Percentiles rank a stretch among this genome's conserved stretches.
phyloP scores from a whole-genome alignment of 2,797 vertebrate species.

The Morus bassanus region DNA sequence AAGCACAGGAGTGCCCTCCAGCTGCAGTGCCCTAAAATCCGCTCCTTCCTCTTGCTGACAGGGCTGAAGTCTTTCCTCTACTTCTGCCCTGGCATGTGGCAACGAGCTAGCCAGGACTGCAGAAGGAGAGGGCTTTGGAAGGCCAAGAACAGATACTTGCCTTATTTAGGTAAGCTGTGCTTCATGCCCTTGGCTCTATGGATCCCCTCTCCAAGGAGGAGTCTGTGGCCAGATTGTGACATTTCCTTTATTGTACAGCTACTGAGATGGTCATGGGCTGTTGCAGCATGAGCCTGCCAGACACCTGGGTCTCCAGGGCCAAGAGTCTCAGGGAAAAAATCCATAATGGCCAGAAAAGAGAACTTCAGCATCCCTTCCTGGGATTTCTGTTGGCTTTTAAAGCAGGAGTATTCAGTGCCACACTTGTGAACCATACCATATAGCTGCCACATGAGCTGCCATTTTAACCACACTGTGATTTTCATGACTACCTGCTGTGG shows the following conservation, averaged over 20 bases:
- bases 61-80: neutral
- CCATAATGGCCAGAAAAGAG: neutral
- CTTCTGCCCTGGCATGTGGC: neutral
- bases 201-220: neutral
- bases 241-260: neutral
- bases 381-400: neutral
- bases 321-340: neutral
- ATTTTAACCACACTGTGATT: fast-evolving
- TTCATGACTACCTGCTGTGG: neutral
- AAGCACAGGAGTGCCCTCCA: neutral
- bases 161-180: neutral
- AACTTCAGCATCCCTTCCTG: neutral
- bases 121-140: neutral
- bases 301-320: neutral
- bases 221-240: neutral
- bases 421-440: neutral
- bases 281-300: neutral
- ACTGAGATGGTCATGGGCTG: neutral
- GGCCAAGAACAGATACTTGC: neutral
- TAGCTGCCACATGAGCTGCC: neutral
- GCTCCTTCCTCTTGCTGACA: neutral
- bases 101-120: neutral
- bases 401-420: neutral
- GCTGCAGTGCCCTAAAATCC: neutral
- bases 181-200: neutral